Conservation (phyloP, 1,140 invertebrate species). For the Thaumetopoea pityocampa region DNA sequence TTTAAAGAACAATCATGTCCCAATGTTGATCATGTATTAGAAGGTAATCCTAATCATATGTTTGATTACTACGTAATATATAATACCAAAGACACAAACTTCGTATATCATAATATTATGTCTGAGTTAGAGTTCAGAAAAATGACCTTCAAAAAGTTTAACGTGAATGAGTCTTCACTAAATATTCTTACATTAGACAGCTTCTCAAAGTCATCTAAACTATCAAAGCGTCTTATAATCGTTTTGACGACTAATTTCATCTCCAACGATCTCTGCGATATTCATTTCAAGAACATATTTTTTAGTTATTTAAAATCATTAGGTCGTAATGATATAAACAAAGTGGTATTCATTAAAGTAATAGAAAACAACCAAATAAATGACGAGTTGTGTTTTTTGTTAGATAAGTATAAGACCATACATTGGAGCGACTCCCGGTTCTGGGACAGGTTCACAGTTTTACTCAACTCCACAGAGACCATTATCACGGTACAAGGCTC, state of each 20-base stretch:
- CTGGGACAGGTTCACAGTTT: slow-evolving; percentile 61
- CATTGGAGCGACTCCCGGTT: slow-evolving; percentile 64
- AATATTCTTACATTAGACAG: slow-evolving; percentile 70
- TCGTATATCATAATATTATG: slow-evolving; percentile 85
- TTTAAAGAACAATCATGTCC: slow-evolving; percentile 77
- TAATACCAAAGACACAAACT: slow-evolving; percentile 89
- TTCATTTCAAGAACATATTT: slow-evolving; percentile 71
- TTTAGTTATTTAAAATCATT: slow-evolving; percentile 69
- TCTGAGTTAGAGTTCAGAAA: slow-evolving; percentile 83
- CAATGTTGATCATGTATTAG: slow-evolving; percentile 75
- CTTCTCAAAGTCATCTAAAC: slow-evolving; percentile 69
- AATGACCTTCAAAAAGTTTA: slow-evolving; percentile 59
- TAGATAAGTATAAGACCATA: slow-evolving; percentile 70
- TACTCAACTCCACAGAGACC: slow-evolving; percentile 67
- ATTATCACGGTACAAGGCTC: slow-evolving; percentile 67
- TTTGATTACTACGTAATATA: slow-evolving; percentile 94
- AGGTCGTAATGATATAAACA: slow-evolving; percentile 64
- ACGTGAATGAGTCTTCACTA: slow-evolving; percentile 49
- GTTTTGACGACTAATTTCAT: slow-evolving; percentile 71
- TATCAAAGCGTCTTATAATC: slow-evolving; percentile 67
- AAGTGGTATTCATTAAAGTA: slow-evolving; percentile 67
- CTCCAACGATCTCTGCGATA: slow-evolving; percentile 65
- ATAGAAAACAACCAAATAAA: slow-evolving; percentile 68
- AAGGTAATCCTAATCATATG: slow-evolving; percentile 81
- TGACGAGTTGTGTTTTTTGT: slow-evolving; percentile 60